Evolutionary conservation across 2,113 vertebrate genomes (phyloP).

Genomic region (Aldabrachelys gigantea): DNA sequence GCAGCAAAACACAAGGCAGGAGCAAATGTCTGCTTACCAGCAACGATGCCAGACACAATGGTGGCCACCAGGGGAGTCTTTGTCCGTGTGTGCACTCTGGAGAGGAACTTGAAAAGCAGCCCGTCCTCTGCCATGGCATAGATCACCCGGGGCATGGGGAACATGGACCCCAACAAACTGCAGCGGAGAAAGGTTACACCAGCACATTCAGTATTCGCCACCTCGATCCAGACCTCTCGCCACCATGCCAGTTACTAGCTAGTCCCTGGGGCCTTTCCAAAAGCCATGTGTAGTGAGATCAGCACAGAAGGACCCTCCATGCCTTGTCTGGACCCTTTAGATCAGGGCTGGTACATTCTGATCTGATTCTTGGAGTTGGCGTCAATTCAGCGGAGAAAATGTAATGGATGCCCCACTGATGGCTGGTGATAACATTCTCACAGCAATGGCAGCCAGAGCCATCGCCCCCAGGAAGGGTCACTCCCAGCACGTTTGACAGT

Average conservation of each 20-base stretch:
- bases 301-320: not conserved
- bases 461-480: too few species aligned
- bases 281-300: not conserved
- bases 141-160: conserved; percentile 97
- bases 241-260: not conserved
- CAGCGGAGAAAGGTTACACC: not conserved
- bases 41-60: conserved; percentile 85
- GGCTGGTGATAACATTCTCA: not conserved
- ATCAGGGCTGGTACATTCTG: not conserved
- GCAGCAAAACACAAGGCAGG: fast-evolving
- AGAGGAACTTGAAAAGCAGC: conserved; percentile 88
- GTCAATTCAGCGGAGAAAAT: not conserved
- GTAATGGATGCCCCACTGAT: fast-evolving
- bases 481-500: not conserved
- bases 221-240: not conserved
- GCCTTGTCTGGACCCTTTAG: not conserved
- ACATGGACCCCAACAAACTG: conserved; percentile 96
- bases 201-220: not conserved
- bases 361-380: not conserved
- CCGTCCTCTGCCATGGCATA: conserved; percentile 97
- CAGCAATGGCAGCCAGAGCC: too few species aligned
- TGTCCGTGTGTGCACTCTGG: conserved; percentile 83
- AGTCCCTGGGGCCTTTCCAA: not conserved
- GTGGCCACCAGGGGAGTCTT: conserved; percentile 92
- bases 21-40: conserved; percentile 76